Evolutionary conservation across 1,140 invertebrate species (phyloP).

Genomic region (Drosophila arawakana): DNA sequence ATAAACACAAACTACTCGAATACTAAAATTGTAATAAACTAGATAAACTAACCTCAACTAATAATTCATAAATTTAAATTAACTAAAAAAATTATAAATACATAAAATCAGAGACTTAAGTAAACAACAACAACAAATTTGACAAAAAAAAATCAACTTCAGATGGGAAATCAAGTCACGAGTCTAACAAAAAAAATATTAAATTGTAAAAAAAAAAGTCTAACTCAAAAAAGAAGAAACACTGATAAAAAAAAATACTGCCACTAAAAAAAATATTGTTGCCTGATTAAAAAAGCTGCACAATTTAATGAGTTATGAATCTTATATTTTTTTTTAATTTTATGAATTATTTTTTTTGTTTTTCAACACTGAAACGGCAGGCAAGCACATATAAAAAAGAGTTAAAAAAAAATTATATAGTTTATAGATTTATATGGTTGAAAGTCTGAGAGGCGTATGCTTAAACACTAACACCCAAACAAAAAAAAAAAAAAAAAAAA

Average conservation of each 20-base stretch:
- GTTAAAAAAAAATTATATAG: neutral
- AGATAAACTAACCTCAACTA: conserved; percentile 36
- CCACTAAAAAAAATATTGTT: neutral
- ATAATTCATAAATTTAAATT: conserved; percentile 23
- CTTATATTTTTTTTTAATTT: conserved; percentile 16
- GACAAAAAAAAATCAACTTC: conserved; percentile 21
- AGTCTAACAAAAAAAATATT: conserved; percentile 22
- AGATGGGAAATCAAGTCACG: conserved; percentile 26
- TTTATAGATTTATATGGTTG: conserved; percentile 25
- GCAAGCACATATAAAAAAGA: conserved; percentile 17
- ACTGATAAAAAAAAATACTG: neutral
- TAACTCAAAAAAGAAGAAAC: conserved; percentile 19
- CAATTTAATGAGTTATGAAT: conserved; percentile 30
- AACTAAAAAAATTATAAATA: conserved; percentile 24
- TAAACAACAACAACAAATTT: conserved; percentile 65
- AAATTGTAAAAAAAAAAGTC: neutral
- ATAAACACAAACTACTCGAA: conserved; percentile 39
- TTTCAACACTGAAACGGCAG: conserved; percentile 45
- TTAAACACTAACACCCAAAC: conserved; percentile 31
- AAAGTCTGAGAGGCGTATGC: conserved; percentile 31
- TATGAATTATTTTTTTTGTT: neutral
- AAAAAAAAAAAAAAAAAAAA: conserved; percentile 30
- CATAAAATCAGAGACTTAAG: conserved; percentile 23
- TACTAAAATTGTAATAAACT: conserved; percentile 43
- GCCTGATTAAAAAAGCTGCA: conserved; percentile 19